Evolutionary conservation across 2,888 invertebrate genomes (phyloP).

Genomic region (Eupithecia centaureata): DNA sequence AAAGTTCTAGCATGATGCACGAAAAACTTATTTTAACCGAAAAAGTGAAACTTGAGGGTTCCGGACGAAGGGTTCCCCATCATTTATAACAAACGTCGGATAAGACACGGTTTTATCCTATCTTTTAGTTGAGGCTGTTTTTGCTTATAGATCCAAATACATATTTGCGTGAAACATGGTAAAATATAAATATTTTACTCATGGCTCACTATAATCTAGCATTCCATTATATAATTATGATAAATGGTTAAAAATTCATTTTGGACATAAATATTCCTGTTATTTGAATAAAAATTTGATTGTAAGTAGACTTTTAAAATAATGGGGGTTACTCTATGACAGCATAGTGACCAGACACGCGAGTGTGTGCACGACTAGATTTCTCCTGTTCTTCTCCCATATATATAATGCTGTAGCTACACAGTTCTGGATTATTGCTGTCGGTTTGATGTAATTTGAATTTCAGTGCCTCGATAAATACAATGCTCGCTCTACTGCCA

Average conservation of each 20-base stretch:
- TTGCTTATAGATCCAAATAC: too few species aligned
- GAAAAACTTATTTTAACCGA: slow-evolving; percentile 58
- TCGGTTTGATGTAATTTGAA: slow-evolving; percentile 19
- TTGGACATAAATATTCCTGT: too few species aligned
- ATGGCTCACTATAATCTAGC: too few species aligned
- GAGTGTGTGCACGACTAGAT: not conserved
- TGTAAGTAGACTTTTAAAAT: too few species aligned
- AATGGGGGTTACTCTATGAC: too few species aligned
- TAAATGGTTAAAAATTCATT: too few species aligned
- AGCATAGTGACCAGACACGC: not conserved
- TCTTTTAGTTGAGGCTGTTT: slow-evolving; percentile 51
- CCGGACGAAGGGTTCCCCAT: slow-evolving; percentile 56
- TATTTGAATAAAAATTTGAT: too few species aligned
- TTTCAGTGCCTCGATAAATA: slow-evolving; percentile 14
- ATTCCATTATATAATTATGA: too few species aligned
- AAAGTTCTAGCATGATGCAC: slow-evolving; percentile 47
- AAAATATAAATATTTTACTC: too few species aligned
- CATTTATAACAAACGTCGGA: slow-evolving; percentile 72
- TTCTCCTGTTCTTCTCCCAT: not conserved
- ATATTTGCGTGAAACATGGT: too few species aligned
- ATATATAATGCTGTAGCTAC: slow-evolving; percentile 16
- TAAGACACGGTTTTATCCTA: slow-evolving; percentile 63
- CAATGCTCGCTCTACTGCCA: not conserved
- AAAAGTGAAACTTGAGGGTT: slow-evolving; percentile 58
- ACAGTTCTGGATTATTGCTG: slow-evolving; percentile 7